Base-by-base conservation (phyloP, 2,888 invertebrate genomes). In the Dysmachus trigonus region DNA sequence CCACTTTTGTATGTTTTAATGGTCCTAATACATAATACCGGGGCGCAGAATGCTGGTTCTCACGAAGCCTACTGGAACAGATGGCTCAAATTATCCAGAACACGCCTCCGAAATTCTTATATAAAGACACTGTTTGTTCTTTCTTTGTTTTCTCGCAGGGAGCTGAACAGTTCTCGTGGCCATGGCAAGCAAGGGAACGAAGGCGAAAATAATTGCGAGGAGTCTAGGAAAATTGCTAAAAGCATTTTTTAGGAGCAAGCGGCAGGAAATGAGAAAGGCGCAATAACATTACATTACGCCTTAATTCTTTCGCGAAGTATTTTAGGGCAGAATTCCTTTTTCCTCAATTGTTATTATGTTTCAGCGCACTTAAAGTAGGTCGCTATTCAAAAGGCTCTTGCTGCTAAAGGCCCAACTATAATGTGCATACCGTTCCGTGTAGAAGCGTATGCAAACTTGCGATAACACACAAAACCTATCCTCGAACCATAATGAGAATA, bases 41-140 rank as follows among this genome's bases (percentile, higher is more conserved):
- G 3, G 2, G 47, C 6, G 13, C 18, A 22, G 15, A 6, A 2
- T 13, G 15, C 79, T 51, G 15, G 22, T 27, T 73, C 18, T 81
- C 18, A 15, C 30, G 33, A 10, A 2, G 47, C 13, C 13, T n/a
- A 15, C 22, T 22, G 72, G n/a, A 79, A 51, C 81, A 81, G 33
- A 81, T 81, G 62, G 30, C 47, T 7, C 18, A 62, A 30, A 81
- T 81, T 81, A 81, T 31, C 10, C 31, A 81, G 33, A 81, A 81
- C 51, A 81, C 18, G 27, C 31, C 81, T 53, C 31, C 18, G 35
- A 81, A 62, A 81, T 81, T 81, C 47, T 35, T 53, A 33, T 53
- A 18, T 33, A n/a, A 81, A 81, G 53, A 7, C 30, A 33, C 62
- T 62, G 53, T 77, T 76, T 33, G n/a, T 79, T 53, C 81, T 18